Evolutionary conservation across 30 jellyfish, hydroid and myxozoan genomes (phyloP).

Genomic region (Pelagia noctiluca): DNA sequence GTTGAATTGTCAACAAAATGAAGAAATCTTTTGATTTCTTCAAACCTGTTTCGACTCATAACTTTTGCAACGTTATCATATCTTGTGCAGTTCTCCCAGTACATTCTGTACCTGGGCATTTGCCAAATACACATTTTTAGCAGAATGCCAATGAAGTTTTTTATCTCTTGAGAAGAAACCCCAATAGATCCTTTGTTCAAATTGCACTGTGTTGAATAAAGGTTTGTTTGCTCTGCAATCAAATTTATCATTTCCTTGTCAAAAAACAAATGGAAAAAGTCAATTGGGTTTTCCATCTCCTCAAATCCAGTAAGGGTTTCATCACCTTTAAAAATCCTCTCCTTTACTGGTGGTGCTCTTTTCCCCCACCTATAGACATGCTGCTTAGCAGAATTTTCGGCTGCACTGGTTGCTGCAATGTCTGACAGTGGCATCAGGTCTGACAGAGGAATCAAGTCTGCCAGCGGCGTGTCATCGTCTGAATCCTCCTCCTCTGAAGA

Average conservation of each 20-base stretch:
- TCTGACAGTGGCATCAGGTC: constrained; percentile 33
- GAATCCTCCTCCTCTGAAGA: not conserved
- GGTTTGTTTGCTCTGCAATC: constrained; percentile 8
- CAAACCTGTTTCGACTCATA: constrained; percentile 29
- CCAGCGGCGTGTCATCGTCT: not conserved
- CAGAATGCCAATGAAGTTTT: constrained; percentile 10
- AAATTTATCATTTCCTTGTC: not conserved
- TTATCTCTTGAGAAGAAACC: constrained; percentile 1
- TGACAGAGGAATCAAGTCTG: not conserved
- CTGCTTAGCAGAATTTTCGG: not conserved
- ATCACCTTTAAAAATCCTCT: not conserved
- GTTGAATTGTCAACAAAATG: constrained; percentile 44
- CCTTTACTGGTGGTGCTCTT: not conserved
- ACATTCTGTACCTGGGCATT: constrained; percentile 19
- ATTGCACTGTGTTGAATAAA: constrained; percentile 15
- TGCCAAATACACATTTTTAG: constrained; percentile 23
- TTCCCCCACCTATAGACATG: constrained; percentile 20
- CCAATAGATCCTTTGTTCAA: constrained; percentile 13
- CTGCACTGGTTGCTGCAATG: not conserved
- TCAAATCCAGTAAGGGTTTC: not conserved
- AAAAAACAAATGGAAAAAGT: no score
- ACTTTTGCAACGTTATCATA: constrained; percentile 32
- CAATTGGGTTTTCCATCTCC: no score
- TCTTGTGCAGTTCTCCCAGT: constrained; percentile 26
- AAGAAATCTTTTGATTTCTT: constrained; percentile 28